These are phyloP conservation scores for Nephrotoma flavescens DNA, from an alignment of 2,888 invertebrate species.

Conservation along the genomic window DNA sequence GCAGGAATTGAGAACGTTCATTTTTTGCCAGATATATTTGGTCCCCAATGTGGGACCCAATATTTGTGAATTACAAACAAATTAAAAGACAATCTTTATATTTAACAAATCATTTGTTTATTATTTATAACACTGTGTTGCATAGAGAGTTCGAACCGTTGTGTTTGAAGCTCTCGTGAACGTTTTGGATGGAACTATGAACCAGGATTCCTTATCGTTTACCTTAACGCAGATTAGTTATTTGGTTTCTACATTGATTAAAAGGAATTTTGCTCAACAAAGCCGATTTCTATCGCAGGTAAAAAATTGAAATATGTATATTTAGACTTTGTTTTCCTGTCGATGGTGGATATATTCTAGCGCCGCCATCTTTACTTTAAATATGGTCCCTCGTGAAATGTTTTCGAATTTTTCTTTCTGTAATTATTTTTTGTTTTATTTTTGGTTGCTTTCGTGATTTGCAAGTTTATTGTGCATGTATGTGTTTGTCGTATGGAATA, in stretches of 20 bases:
- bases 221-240: conserved; percentile 97
- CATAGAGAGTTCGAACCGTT: conserved; percentile 52
- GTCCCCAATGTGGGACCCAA: not conserved
- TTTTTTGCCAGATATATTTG: not conserved
- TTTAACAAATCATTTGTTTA: not conserved
- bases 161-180: conserved; percentile 90
- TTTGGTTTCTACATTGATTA: conserved; percentile 88
- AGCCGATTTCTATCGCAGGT: conserved; percentile 82
- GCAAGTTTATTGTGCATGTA: not conserved
- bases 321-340: not conserved
- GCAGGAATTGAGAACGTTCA: not conserved
- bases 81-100: not conserved
- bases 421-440: not conserved
- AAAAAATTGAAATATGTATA: conserved; percentile 27
- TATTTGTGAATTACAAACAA: not conserved
- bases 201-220: conserved; percentile 97
- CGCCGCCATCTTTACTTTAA: conserved; percentile 1
- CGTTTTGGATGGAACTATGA: conserved; percentile 85
- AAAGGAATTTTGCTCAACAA: conserved; percentile 88
- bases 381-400: conserved; percentile 6
- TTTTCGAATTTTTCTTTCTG: conserved; percentile 7
- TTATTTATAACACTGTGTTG: not conserved
- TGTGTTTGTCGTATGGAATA: not conserved
- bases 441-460: not conserved
- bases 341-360: not conserved